Evolutionary conservation across 2,113 vertebrate genomes (phyloP).

Genomic region (Orientallactaga bullata): DNA sequence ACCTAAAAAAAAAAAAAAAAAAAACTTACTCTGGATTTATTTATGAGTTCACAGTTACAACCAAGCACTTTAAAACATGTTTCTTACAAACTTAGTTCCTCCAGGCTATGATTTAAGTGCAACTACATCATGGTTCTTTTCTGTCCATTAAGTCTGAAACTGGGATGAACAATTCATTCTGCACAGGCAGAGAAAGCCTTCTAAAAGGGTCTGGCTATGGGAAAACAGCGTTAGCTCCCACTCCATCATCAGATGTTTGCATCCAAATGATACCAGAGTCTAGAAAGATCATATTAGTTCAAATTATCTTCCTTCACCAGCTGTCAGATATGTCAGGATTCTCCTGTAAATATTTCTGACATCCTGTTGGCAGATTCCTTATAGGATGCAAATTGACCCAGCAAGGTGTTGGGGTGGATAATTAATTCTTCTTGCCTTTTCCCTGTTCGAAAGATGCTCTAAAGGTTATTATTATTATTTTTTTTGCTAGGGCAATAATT

Average conservation of each 20-base stretch:
- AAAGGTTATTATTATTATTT: not conserved
- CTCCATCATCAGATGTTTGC: constrained; percentile 27
- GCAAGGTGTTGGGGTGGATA: constrained; percentile 59
- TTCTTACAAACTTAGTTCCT: not conserved
- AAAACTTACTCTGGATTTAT: not conserved
- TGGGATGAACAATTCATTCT: constrained; percentile 3
- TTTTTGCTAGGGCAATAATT: constrained; percentile 42
- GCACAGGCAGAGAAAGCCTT: not conserved
- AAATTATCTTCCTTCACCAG: constrained; percentile 62
- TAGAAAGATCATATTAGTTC: constrained; percentile 22
- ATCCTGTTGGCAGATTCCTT: constrained; percentile 66
- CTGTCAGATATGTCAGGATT: constrained; percentile 63
- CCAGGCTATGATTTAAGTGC: not conserved
- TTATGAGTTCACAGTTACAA: not conserved
- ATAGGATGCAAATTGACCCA: constrained; percentile 66
- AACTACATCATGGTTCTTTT: constrained; percentile 13
- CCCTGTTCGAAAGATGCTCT: constrained; percentile 44
- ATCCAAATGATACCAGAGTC: constrained; percentile 3
- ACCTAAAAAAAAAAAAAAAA: too few species aligned
- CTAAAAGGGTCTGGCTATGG: not conserved
- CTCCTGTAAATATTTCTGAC: constrained; percentile 71
- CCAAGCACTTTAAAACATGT: not conserved
- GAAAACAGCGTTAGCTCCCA: not conserved
- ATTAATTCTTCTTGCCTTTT: constrained; percentile 70
- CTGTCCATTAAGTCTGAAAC: not conserved